phyloP scores from a whole-genome alignment of 1,140 invertebrate species.

The Cherax quadricarinatus region DNA sequence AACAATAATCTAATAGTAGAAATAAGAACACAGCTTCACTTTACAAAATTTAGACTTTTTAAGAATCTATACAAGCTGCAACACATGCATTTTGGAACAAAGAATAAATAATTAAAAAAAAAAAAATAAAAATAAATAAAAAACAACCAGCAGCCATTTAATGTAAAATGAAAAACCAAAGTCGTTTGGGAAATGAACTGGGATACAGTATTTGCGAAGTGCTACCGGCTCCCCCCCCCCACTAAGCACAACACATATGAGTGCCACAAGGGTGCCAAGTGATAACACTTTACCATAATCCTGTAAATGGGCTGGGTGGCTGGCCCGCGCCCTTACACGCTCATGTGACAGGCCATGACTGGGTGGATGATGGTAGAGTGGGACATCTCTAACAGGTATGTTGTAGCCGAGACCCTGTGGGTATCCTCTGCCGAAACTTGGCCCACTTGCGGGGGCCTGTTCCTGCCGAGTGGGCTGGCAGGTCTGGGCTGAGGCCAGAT shows the following conservation, averaged over 20 bases:
- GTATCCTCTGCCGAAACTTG: conserved; percentile 20
- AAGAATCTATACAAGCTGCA: conserved; percentile 2
- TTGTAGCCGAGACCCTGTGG: conserved; percentile 65
- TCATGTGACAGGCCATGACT: conserved; percentile 64
- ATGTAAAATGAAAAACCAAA: conserved; percentile 33
- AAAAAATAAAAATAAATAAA: too few relatives aligned
- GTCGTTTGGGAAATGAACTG: conserved; percentile 3
- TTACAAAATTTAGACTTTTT: background rate
- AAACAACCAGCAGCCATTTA: conserved; percentile 69
- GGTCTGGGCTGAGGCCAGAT: conserved; percentile 69
- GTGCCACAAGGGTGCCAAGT: conserved; percentile 55
- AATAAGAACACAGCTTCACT: background rate
- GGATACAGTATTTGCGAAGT: conserved; percentile 34
- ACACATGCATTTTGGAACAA: conserved; percentile 40
- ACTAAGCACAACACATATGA: conserved; percentile 59
- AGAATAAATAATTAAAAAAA: background rate
- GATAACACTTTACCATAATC: conserved; percentile 63
- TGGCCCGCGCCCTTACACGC: conserved; percentile 66
- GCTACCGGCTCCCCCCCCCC: conserved; percentile 57
- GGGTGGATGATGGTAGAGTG: conserved; percentile 29
- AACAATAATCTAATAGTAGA: background rate
- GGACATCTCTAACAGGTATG: conserved; percentile 53
- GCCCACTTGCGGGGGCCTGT: conserved; percentile 28
- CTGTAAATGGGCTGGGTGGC: conserved; percentile 55
- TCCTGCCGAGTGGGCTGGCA: conserved; percentile 52